A percentile compares a stretch with the other conserved stretches of the same genome.
Conservation (phyloP, 92 coral and sea anemone species). For the Bergia sp. region DNA sequence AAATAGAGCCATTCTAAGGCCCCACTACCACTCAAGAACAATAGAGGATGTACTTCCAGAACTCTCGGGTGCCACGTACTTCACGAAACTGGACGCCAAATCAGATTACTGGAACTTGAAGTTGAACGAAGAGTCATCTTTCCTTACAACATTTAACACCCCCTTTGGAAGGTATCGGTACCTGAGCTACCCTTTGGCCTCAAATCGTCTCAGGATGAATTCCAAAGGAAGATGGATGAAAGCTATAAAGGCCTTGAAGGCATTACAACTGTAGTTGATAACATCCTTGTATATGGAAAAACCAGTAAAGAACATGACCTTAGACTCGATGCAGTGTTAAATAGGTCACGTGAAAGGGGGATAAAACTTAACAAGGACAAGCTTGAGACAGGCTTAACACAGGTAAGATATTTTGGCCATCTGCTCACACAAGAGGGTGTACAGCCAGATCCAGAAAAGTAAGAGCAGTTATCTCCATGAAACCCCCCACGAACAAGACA, state of each 20-base stretch:
- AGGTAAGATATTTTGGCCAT: not conserved
- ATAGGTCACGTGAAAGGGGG: not conserved
- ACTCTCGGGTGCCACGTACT: too few species aligned
- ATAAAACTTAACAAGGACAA: not conserved
- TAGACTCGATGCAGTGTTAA: not conserved
- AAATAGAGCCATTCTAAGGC: too few species aligned
- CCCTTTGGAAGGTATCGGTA: not conserved
- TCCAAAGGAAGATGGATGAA: slow-evolving; percentile 3
- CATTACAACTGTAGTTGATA: not conserved
- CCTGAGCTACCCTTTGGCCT: slow-evolving; percentile 1
- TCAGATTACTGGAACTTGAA: too few species aligned
- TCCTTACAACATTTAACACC: not conserved
- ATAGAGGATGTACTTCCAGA: too few species aligned
- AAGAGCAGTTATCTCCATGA: slow-evolving; percentile 4
- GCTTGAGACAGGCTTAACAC: not conserved
- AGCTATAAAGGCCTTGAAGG: slow-evolving; percentile 15
- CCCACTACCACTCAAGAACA: too few species aligned
- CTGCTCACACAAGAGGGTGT: not conserved
- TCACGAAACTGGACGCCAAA: too few species aligned
- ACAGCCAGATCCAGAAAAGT: slow-evolving; percentile 31
- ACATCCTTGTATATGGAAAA: not conserved
- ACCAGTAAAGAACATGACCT: not conserved
- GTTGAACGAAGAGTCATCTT: too few species aligned
- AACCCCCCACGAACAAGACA: slow-evolving; percentile 9
- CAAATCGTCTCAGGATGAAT: not conserved